Conservation (phyloP, 2,113 vertebrate genomes). For the Caranx melampygus region DNA sequence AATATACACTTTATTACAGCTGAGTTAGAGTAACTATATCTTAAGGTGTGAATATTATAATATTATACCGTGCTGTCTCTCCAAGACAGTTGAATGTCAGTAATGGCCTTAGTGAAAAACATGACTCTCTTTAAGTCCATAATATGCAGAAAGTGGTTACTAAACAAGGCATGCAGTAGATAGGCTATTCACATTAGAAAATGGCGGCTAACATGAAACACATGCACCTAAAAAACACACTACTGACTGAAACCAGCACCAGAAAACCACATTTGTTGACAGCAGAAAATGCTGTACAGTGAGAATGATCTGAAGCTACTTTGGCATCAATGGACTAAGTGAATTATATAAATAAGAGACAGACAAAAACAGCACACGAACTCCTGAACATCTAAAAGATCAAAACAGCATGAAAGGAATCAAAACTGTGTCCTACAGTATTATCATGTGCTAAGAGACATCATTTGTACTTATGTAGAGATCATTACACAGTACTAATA, state of each 20-base stretch:
- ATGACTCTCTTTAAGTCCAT: conserved; percentile 31
- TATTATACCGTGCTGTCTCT: not conserved
- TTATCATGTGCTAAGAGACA: not conserved
- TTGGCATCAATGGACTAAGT: conserved; percentile 45
- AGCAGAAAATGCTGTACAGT: conserved; percentile 36
- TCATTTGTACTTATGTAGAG: not conserved
- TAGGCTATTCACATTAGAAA: conserved; percentile 58
- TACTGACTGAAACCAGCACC: conserved; percentile 52
- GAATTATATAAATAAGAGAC: conserved; percentile 66
- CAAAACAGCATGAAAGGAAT: not conserved
- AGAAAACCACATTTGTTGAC: conserved; percentile 21
- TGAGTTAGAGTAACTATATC: conserved; percentile 22
- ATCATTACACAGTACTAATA: conserved; percentile 1
- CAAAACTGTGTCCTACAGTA: not conserved
- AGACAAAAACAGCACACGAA: conserved; percentile 31
- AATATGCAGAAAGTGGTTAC: conserved; percentile 59
- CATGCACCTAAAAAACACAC: conserved; percentile 57
- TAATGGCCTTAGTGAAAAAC: conserved; percentile 15
- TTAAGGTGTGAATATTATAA: conserved; percentile 31
- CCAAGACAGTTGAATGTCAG: conserved; percentile 7
- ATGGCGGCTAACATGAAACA: conserved; percentile 74
- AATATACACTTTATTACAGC: conserved; percentile 68
- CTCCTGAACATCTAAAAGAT: conserved; percentile 12
- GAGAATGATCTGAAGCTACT: conserved; percentile 26
- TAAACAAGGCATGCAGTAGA: conserved; percentile 71